These are phyloP conservation scores for Varanus komodoensis DNA, from an alignment of 2,113 vertebrate species.

Conservation along the genomic window DNA sequence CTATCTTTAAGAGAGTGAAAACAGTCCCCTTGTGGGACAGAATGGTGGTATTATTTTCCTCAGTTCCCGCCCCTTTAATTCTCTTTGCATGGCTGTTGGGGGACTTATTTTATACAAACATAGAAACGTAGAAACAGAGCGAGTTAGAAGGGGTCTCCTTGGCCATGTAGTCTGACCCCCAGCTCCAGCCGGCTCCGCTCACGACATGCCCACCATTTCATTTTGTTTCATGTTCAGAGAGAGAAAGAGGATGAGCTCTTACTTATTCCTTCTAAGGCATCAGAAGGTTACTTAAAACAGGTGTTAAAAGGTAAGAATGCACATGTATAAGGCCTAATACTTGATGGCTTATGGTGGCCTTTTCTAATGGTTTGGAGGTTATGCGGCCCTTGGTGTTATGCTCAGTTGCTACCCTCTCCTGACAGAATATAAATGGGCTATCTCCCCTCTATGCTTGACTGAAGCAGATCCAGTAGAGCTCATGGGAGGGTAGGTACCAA, in stretches of 20 bases:
- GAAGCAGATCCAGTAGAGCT: not conserved
- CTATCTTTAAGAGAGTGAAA: slow-evolving; percentile 23
- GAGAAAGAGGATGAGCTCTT: not conserved
- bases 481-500: not conserved
- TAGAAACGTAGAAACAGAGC: not conserved
- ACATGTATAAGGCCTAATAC: too few relatives aligned
- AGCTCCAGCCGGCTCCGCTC: too few relatives aligned
- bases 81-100: not conserved
- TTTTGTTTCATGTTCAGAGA: too few relatives aligned
- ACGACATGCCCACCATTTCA: too few relatives aligned
- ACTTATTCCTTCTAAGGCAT: not conserved
- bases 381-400: not conserved
- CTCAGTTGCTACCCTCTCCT: not conserved
- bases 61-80: not conserved
- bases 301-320: too few relatives aligned
- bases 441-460: not conserved
- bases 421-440: not conserved
- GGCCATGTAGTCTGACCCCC: too few relatives aligned
- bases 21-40: not conserved
- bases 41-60: not conserved
- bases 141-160: too few relatives aligned
- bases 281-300: not conserved
- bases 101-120: too few relatives aligned
- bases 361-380: not conserved
- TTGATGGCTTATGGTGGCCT: not conserved